Evolutionary conservation across 2,797 vertebrate species (phyloP).

Genomic region (Arnoldichthys spilopterus): DNA sequence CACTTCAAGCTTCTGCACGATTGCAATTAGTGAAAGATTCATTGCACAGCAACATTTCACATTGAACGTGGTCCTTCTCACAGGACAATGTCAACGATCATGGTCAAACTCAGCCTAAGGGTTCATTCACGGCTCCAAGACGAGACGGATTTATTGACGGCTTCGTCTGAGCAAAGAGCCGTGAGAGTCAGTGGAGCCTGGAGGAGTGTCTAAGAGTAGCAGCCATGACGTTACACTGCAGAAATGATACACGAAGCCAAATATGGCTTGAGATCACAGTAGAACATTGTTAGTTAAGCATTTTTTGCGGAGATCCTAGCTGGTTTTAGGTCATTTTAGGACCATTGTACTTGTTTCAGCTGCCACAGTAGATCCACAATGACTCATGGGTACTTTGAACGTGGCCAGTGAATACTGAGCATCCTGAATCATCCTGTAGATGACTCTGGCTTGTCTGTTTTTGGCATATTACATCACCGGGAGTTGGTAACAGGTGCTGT

Average conservation of each 20-base stretch:
- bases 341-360: neutral
- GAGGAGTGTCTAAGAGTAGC: neutral
- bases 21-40: neutral
- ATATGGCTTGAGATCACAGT: too few species aligned
- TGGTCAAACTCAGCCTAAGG: neutral
- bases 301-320: neutral
- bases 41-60: neutral
- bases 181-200: neutral
- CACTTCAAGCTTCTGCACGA: too few species aligned
- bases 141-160: slow-evolving; percentile 1
- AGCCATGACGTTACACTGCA: too few species aligned
- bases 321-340: neutral
- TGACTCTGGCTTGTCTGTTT: neutral
- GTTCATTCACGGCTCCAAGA: neutral
- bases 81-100: neutral
- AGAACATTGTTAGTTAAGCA: too few species aligned
- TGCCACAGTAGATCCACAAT: too few species aligned
- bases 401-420: neutral
- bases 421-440: neutral
- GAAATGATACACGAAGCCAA: neutral
- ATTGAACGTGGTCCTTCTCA: neutral
- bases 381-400: neutral
- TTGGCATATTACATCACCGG: neutral
- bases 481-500: slow-evolving; percentile 5
- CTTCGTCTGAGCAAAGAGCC: slow-evolving; percentile 4